These are phyloP conservation scores for Acleris cristana DNA, from an alignment of 2,888 invertebrate species.

Conservation along the genomic window DNA sequence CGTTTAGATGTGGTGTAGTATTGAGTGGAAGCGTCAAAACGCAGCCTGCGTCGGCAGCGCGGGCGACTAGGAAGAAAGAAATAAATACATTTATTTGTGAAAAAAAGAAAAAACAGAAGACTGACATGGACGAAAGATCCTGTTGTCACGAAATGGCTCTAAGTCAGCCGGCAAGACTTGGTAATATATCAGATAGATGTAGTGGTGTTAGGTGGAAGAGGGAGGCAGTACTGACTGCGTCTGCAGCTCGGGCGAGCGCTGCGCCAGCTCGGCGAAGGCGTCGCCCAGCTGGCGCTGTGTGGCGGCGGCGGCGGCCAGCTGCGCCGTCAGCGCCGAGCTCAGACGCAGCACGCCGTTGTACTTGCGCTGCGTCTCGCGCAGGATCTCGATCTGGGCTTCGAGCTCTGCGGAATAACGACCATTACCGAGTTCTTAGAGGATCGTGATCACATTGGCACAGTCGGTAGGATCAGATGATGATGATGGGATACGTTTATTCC, in stretches of 20 bases:
- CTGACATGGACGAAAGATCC: no score
- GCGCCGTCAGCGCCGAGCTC: slow-evolving; percentile 92
- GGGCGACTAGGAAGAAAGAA: background rate
- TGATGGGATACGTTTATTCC: no score
- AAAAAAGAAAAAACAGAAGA: no score
- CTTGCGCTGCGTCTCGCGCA: slow-evolving; percentile 97
- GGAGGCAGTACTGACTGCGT: background rate
- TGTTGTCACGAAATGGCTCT: no score
- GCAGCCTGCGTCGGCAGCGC: background rate
- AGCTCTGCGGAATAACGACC: slow-evolving; percentile 85
- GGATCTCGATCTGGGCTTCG: slow-evolving; percentile 95
- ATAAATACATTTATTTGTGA: no score
- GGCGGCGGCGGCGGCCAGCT: slow-evolving; percentile 87
- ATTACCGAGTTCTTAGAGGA: no score
- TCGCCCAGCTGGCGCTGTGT: slow-evolving; percentile 96
- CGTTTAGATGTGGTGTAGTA: no score
- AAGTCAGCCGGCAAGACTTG: no score
- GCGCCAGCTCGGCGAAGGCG: slow-evolving; percentile 96
- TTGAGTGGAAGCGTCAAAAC: background rate
- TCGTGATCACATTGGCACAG: no score
- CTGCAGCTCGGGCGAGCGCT: slow-evolving; percentile 97
- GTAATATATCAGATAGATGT: no score
- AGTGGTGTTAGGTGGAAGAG: background rate
- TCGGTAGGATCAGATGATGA: no score
- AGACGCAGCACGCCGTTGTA: slow-evolving; percentile 94